Percentiles rank a stretch among this genome's conserved stretches.
Evolutionary conservation across 2,113 vertebrate genomes (phyloP).

Genomic region (Jacana jacana): DNA sequence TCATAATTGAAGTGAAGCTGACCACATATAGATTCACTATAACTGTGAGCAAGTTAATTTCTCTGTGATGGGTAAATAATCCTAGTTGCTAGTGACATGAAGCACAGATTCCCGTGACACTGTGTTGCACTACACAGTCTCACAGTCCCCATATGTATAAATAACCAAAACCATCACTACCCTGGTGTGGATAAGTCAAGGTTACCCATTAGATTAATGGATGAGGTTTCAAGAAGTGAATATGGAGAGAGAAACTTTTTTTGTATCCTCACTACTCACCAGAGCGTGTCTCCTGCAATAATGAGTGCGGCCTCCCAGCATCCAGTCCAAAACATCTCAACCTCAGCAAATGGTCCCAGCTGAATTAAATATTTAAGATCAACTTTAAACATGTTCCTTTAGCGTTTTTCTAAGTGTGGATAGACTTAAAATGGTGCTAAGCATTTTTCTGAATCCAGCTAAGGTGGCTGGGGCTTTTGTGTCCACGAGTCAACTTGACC

Average conservation of each 20-base stretch:
- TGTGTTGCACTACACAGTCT: not conserved
- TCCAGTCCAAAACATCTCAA: not conserved
- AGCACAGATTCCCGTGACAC: not conserved
- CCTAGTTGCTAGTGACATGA: not conserved
- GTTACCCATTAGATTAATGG: not conserved
- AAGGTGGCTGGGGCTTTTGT: not conserved
- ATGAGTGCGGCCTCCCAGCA: not conserved
- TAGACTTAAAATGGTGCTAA: not conserved
- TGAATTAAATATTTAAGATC: not conserved
- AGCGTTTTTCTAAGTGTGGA: not conserved
- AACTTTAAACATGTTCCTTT: not conserved
- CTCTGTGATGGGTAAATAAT: not conserved
- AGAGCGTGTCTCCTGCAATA: fast-evolving
- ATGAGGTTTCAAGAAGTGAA: not conserved
- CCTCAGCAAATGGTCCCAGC: not conserved
- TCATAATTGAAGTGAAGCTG: not conserved
- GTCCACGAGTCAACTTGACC: not conserved
- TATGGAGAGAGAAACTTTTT: not conserved
- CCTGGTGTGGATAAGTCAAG: not conserved
- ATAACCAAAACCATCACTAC: not conserved
- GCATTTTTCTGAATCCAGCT: not conserved
- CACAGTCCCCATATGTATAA: not conserved
- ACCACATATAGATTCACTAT: not conserved
- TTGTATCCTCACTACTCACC: not conserved
- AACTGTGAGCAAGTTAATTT: not conserved